phyloP scores from a whole-genome alignment of 2,797 vertebrate species.

The Phoebastria nigripes region DNA sequence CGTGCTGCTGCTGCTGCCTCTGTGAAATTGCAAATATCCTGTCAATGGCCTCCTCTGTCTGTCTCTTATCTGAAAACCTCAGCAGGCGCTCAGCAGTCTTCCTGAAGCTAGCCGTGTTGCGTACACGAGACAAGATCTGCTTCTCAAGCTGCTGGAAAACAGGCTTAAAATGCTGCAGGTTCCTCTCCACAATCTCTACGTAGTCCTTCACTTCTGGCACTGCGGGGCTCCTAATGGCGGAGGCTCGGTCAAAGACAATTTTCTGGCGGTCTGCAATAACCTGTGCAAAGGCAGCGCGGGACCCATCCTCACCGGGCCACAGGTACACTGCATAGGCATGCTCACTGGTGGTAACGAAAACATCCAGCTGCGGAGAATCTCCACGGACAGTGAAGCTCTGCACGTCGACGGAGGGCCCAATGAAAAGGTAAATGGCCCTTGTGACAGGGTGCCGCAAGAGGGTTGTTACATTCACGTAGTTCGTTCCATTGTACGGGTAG shows the following conservation, averaged over 20 bases:
- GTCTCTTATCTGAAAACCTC: constrained; percentile 89
- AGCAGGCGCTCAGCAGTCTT: constrained; percentile 90
- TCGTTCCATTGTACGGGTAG: constrained; percentile 92
- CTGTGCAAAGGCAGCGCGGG: constrained; percentile 85
- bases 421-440: constrained; percentile 89
- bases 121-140: constrained; percentile 87
- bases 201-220: constrained; percentile 87
- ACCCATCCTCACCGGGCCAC: constrained; percentile 79
- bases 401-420: constrained; percentile 87
- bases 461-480: constrained; percentile 93
- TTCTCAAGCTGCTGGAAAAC: constrained; percentile 95
- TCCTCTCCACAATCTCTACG: constrained; percentile 83
- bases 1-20: constrained; percentile 80
- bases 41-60: constrained; percentile 86
- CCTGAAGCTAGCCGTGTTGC: constrained; percentile 87
- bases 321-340: constrained; percentile 88
- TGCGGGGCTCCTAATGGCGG: constrained; percentile 53
- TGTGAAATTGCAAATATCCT: constrained; percentile 88
- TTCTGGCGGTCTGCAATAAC: constrained; percentile 86
- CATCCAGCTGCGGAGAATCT: constrained; percentile 84
- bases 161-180: constrained; percentile 89
- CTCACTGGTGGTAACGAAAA: constrained; percentile 85
- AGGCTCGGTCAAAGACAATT: constrained; percentile 85
- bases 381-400: constrained; percentile 89
- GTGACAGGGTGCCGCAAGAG: constrained; percentile 85